Evolutionary conservation across 1,140 invertebrate genomes (phyloP).

Genomic region (Bombyx mori): DNA sequence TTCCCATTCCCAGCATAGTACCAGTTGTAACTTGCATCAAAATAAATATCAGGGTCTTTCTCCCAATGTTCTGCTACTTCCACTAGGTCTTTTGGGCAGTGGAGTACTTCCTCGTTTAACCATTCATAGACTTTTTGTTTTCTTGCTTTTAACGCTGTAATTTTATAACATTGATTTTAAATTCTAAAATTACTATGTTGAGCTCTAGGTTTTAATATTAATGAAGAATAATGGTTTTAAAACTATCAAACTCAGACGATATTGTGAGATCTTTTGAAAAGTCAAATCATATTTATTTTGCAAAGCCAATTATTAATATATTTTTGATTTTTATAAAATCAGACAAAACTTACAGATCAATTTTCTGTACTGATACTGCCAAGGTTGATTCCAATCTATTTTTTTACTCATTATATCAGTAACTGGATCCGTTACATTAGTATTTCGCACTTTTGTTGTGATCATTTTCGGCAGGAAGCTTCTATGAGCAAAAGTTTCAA

Average conservation of each 20-base stretch:
- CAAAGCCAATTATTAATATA: not conserved
- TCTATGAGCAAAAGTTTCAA: conserved; percentile 48
- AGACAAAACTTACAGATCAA: not conserved
- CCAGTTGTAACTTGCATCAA: conserved; percentile 50
- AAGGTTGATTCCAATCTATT: conserved; percentile 32
- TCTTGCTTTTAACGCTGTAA: conserved; percentile 9
- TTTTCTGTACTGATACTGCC: conserved; percentile 4
- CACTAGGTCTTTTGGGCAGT: conserved; percentile 42
- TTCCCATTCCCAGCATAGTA: conserved; percentile 58
- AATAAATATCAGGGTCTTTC: conserved; percentile 45
- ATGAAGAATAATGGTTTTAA: no score
- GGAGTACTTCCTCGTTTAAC: conserved; percentile 45
- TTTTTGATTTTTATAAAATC: not conserved
- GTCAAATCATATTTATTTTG: not conserved
- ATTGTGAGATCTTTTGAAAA: no score
- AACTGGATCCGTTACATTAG: conserved; percentile 40
- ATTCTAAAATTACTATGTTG: no score
- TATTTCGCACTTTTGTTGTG: conserved; percentile 29
- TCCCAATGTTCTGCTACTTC: conserved; percentile 45
- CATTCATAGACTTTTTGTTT: conserved; percentile 22
- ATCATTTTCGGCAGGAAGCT: conserved; percentile 49
- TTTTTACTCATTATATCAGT: conserved; percentile 35
- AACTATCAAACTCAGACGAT: no score
- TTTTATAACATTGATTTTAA: not conserved
- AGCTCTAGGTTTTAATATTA: no score